Percentiles rank a stretch among this genome's conserved stretches.
Conservation (phyloP, 2,888 invertebrate genomes). For the Temnothorax ravouxi region DNA sequence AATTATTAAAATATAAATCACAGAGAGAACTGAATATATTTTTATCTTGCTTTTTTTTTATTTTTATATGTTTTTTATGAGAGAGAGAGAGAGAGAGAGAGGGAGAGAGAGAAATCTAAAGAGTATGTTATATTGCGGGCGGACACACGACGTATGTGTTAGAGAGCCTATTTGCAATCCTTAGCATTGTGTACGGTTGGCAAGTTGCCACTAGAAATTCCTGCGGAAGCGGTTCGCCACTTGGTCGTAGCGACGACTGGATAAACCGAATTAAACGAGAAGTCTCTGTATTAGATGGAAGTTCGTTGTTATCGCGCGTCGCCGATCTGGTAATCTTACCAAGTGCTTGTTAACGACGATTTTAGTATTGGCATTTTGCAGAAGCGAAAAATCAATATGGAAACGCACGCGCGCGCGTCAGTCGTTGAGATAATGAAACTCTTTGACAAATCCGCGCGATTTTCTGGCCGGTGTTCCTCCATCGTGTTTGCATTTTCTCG, state of each 20-base stretch:
- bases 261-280: conserved; percentile 59
- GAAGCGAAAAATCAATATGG: conserved; percentile 13
- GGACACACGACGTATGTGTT: not conserved
- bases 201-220: conserved; percentile 60
- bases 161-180: conserved; percentile 31
- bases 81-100: no score
- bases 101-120: not conserved
- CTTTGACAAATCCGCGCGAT: conserved; percentile 25
- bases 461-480: not conserved
- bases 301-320: conserved; percentile 50
- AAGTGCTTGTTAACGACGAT: conserved; percentile 50
- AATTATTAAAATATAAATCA: conserved; percentile 7
- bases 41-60: not conserved
- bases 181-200: conserved; percentile 46
- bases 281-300: conserved; percentile 51
- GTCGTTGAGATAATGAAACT: conserved; percentile 36
- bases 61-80: not conserved
- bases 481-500: conserved; percentile 25
- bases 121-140: not conserved
- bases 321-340: conserved; percentile 46
- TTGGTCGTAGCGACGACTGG: conserved; percentile 50
- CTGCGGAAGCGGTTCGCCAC: conserved; percentile 60
- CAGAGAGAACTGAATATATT: not conserved
- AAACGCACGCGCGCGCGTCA: not conserved
- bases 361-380: conserved; percentile 25